Conservation (phyloP, 2,888 invertebrate genomes). For the Stenichneumon culpator region DNA sequence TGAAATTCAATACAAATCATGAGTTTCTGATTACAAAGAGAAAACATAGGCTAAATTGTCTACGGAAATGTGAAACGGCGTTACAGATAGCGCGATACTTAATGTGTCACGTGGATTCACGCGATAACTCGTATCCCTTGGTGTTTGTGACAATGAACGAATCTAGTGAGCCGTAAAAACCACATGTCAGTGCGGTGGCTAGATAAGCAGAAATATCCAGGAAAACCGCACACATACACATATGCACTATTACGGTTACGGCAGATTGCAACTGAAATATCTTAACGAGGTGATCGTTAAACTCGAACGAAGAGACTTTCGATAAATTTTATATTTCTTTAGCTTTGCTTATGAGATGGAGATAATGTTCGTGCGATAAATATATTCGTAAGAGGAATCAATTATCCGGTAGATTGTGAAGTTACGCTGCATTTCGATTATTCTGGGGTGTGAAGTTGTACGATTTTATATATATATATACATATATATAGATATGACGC, state of each 20-base stretch:
- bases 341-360: background rate
- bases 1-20: slow-evolving; percentile 22
- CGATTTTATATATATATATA: slow-evolving; percentile 8
- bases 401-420: slow-evolving; percentile 22
- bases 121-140: background rate
- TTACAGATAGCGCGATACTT: background rate
- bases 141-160: background rate
- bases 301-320: background rate
- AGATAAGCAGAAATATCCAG: background rate
- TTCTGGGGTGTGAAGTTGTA: background rate
- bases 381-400: slow-evolving; percentile 17
- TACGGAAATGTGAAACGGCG: slow-evolving; percentile 5
- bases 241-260: background rate
- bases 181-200: background rate
- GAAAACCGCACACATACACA: background rate
- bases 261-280: background rate
- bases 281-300: slow-evolving; percentile 1
- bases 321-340: background rate
- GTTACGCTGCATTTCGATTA: background rate
- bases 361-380: background rate
- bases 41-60: background rate
- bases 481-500: slow-evolving; percentile 8
- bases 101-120: slow-evolving; percentile 13
- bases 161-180: background rate
- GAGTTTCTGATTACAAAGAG: slow-evolving; percentile 12